Evolutionary conservation across 2,888 invertebrate genomes (phyloP).

Genomic region (Flabesymbios commensalis): DNA sequence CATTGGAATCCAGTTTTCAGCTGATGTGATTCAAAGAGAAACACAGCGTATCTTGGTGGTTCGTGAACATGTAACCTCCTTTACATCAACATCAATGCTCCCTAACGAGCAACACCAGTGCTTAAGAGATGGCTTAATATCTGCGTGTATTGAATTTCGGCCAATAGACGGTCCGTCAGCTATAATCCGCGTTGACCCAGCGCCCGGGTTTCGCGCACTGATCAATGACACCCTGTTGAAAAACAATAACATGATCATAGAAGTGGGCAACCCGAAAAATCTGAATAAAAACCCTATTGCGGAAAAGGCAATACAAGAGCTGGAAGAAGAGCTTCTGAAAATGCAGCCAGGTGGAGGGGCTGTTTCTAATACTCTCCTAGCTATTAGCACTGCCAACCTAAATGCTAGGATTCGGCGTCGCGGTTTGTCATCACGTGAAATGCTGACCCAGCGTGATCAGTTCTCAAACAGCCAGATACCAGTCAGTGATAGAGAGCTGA

Average conservation of each 20-base stretch:
- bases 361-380: conserved; percentile 17
- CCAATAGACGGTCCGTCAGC: conserved; percentile 15
- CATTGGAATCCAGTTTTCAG: conserved; percentile 34
- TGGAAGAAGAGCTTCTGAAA: conserved; percentile 35
- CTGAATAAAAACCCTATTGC: conserved; percentile 39
- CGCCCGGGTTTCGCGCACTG: conserved; percentile 27
- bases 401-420: conserved; percentile 32
- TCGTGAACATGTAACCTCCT: conserved; percentile 30
- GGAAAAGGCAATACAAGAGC: conserved; percentile 39
- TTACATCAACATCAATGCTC: conserved; percentile 19
- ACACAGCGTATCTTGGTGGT: conserved; percentile 32
- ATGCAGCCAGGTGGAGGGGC: conserved; percentile 4
- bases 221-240: conserved; percentile 25
- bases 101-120: conserved; percentile 20
- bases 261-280: conserved; percentile 31
- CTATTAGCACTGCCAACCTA: conserved; percentile 23
- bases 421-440: conserved; percentile 35
- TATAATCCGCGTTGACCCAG: conserved; percentile 33
- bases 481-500: conserved; percentile 20
- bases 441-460: conserved; percentile 35
- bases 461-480: conserved; percentile 29
- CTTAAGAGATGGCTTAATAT: conserved; percentile 21
- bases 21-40: conserved; percentile 35
- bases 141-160: conserved; percentile 17
- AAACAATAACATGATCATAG: conserved; percentile 22